A percentile compares a stretch with the other conserved stretches of the same genome.
phyloP scores from a whole-genome alignment of 2,888 invertebrate genomes.

The Barypeithes pellucidus region DNA sequence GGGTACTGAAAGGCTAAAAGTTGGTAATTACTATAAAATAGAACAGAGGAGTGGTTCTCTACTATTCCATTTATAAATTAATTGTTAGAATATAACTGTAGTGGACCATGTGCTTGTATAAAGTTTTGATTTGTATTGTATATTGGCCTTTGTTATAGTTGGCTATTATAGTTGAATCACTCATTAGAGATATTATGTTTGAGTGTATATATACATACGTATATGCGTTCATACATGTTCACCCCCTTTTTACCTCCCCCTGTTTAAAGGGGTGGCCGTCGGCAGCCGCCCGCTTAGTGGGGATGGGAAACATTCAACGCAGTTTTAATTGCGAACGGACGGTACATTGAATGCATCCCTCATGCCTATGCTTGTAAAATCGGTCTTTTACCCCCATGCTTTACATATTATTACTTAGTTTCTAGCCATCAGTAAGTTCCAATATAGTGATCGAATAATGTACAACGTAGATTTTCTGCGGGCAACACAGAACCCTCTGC shows the following conservation, averaged over 20 bases:
- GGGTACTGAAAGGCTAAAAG: background rate
- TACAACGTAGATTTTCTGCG: too few species aligned
- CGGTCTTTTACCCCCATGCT: slow-evolving; percentile 27
- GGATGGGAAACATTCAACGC: slow-evolving; percentile 38
- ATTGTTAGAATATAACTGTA: slow-evolving; percentile 33
- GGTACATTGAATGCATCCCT: slow-evolving; percentile 42
- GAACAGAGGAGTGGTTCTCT: background rate
- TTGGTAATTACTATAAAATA: slow-evolving; percentile 9
- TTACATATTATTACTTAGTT: slow-evolving; percentile 24
- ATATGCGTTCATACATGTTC: slow-evolving; percentile 36
- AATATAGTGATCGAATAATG: too few species aligned
- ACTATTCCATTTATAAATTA: background rate
- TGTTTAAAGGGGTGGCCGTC: slow-evolving; percentile 34
- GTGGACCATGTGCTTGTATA: slow-evolving; percentile 43
- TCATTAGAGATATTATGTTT: slow-evolving; percentile 49
- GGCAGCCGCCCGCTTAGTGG: slow-evolving; percentile 29
- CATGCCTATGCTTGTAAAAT: slow-evolving; percentile 40
- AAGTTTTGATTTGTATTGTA: slow-evolving; percentile 49
- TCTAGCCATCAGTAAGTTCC: background rate
- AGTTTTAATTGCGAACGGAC: slow-evolving; percentile 47
- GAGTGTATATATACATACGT: slow-evolving; percentile 35
- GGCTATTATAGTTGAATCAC: slow-evolving; percentile 40
- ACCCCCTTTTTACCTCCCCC: slow-evolving; percentile 46
- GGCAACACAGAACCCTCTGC: too few species aligned
- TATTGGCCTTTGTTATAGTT: slow-evolving; percentile 34